A percentile compares a stretch with the other conserved stretches of the same genome.
Evolutionary conservation across 2,797 vertebrate genomes (phyloP).

Genomic region (Falco columbarius): DNA sequence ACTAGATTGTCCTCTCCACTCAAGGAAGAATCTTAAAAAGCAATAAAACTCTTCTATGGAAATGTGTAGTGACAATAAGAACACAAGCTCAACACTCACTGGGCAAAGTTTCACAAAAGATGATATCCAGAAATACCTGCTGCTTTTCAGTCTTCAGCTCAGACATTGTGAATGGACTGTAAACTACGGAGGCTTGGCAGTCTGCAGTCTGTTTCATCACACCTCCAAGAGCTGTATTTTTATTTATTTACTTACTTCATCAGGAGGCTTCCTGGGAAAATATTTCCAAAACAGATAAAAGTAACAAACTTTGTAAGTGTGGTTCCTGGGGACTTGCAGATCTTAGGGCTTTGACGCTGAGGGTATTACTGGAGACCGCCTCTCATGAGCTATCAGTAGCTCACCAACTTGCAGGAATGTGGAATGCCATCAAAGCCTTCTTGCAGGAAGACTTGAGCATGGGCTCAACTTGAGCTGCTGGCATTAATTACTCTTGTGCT

Average conservation of each 20-base stretch:
- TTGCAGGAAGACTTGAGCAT: neutral
- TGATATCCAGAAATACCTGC: neutral
- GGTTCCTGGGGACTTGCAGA: neutral
- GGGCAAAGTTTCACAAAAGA: neutral
- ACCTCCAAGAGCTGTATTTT: neutral
- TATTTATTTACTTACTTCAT: neutral
- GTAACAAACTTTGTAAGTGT: neutral
- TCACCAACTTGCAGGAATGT: neutral
- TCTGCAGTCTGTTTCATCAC: neutral
- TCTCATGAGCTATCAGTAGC: neutral
- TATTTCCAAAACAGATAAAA: neutral
- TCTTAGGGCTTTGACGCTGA: neutral
- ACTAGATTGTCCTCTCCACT: neutral
- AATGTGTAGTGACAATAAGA: neutral
- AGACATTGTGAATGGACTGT: neutral
- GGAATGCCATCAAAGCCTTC: neutral
- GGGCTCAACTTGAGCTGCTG: neutral
- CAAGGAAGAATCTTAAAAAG: neutral
- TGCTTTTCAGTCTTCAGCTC: neutral
- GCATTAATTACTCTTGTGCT: neutral
- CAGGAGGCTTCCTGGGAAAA: neutral
- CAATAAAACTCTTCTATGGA: neutral
- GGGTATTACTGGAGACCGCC: neutral
- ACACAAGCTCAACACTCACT: neutral
- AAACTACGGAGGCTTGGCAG: neutral